Conservation (phyloP, 2,797 vertebrate genomes). For the Sebastes cheni region DNA sequence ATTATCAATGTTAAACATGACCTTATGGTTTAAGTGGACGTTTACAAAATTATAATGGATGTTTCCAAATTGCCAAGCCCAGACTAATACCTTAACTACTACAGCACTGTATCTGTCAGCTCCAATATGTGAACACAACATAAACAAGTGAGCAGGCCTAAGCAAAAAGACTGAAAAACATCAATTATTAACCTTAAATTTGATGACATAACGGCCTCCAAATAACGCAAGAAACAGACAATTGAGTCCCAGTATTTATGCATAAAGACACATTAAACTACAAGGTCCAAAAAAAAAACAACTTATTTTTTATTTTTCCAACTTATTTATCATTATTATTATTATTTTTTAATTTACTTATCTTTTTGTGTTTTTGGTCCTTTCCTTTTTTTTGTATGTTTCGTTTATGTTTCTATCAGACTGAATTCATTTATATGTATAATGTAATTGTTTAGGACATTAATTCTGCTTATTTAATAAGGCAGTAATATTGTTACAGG, state of each 20-base stretch:
- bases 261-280: not conserved
- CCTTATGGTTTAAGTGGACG: not conserved
- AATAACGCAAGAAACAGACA: not conserved
- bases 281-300: no score
- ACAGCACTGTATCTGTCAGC: not conserved
- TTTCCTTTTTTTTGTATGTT: no score
- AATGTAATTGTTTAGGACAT: no score
- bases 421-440: no score
- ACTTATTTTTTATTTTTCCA: no score
- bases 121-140: not conserved
- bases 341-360: not conserved
- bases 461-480: no score
- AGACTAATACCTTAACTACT: no score
- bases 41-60: not conserved
- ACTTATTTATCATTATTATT: no score
- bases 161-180: conserved; percentile 26
- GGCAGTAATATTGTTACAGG: no score
- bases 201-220: not conserved
- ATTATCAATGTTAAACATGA: no score
- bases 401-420: no score
- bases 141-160: not conserved
- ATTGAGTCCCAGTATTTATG: not conserved
- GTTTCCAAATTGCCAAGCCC: not conserved
- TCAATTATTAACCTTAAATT: conserved; percentile 26
- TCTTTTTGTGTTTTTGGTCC: no score